Evolutionary conservation across 2,113 vertebrate genomes (phyloP).

Genomic region (Crotophaga sulcirostris): DNA sequence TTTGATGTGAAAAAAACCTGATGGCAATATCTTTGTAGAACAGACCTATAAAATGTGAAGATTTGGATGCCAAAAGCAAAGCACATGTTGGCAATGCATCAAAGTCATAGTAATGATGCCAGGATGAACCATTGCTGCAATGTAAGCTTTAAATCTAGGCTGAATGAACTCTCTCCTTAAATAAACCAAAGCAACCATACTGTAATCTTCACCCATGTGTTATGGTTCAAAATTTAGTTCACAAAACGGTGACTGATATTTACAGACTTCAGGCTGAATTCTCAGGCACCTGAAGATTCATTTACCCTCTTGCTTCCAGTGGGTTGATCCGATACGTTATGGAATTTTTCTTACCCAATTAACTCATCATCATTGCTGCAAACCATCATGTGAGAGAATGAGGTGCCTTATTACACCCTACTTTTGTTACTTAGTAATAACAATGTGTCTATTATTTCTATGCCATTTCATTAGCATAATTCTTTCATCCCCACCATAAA

Average conservation of each 20-base stretch:
- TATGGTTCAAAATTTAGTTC: background rate
- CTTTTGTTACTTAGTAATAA: background rate
- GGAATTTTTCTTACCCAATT: background rate
- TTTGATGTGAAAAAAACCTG: background rate
- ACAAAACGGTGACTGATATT: background rate
- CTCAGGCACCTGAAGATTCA: background rate
- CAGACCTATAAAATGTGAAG: background rate
- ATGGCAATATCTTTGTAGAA: background rate
- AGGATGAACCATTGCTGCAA: background rate
- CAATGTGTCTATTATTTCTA: background rate
- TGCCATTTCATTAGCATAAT: background rate
- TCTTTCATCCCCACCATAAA: background rate
- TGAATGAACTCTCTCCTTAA: background rate
- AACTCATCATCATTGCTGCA: background rate
- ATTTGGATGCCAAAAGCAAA: background rate
- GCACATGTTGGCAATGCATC: accelerated
- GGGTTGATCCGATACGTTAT: background rate
- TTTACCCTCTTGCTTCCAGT: background rate
- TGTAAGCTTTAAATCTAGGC: background rate
- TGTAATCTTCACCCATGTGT: background rate
- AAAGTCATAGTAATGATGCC: background rate
- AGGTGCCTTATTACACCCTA: background rate
- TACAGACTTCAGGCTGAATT: background rate
- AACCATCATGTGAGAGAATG: background rate
- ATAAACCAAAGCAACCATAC: background rate